A percentile compares a stretch with the other conserved stretches of the same genome.
These are phyloP conservation scores for Sparus aurata DNA, from an alignment of 2,797 vertebrate species.

Conservation along the genomic window DNA sequence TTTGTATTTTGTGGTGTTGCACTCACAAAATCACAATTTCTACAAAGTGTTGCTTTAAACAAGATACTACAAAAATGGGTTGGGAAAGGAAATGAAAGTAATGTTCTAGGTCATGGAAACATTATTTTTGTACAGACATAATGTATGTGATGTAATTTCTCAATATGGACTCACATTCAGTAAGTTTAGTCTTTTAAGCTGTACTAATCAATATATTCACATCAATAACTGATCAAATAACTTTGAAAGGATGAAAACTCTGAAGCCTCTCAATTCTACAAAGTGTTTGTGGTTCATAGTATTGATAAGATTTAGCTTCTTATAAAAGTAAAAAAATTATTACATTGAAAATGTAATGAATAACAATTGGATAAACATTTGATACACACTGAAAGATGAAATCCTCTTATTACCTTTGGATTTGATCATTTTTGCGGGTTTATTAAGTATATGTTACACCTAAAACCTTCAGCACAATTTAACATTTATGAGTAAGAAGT, in stretches of 20 bases:
- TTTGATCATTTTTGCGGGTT: background rate
- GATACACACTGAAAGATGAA: background rate
- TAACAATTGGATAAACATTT: background rate
- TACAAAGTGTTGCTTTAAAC: no score
- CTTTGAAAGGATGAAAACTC: no score
- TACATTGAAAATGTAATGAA: background rate
- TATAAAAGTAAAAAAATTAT: background rate
- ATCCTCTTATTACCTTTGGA: background rate
- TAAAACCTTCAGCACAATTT: background rate
- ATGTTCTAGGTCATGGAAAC: background rate
- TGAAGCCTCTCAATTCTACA: no score
- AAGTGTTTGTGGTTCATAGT: background rate
- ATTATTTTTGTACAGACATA: background rate
- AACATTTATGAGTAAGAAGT: background rate
- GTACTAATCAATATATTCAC: background rate
- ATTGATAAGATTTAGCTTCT: background rate
- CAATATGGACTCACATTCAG: background rate
- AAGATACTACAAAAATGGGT: background rate
- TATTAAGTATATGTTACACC: background rate
- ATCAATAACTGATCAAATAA: background rate
- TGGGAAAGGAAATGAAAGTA: background rate
- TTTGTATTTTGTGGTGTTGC: no score
- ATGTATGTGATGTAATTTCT: background rate
- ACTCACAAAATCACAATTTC: no score
- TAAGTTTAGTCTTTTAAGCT: background rate